Percentiles rank a stretch among this genome's conserved stretches.
These are phyloP conservation scores for Antheraea mylitta DNA, from an alignment of 1,140 invertebrate species.

Conservation along the genomic window DNA sequence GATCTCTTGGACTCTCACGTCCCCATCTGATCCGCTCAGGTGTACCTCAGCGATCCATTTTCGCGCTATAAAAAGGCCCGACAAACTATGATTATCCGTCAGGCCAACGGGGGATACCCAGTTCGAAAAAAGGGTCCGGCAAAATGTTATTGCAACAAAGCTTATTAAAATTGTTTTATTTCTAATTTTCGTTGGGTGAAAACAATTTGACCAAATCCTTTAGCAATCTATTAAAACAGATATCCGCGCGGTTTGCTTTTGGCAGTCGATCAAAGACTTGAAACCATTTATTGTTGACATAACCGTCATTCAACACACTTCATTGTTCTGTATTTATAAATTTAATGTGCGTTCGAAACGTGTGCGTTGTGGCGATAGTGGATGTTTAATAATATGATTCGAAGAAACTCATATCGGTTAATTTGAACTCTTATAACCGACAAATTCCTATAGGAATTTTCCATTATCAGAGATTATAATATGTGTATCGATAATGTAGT, in stretches of 20 bases:
- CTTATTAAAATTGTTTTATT: not conserved
- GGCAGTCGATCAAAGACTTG: conserved; percentile 65
- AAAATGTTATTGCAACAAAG: not conserved
- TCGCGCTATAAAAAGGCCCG: too few species aligned
- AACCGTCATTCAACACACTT: conserved; percentile 43
- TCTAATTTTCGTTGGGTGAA: conserved; percentile 2
- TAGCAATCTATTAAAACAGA: conserved; percentile 23
- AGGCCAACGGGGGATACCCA: too few species aligned
- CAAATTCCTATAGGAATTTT: too few species aligned
- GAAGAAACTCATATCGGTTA: not conserved
- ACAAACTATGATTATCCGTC: too few species aligned
- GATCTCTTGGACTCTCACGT: too few species aligned
- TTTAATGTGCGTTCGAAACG: conserved; percentile 9
- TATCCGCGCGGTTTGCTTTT: conserved; percentile 39
- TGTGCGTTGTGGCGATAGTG: not conserved
- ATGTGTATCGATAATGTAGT: too few species aligned
- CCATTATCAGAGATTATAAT: too few species aligned
- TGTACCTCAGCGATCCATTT: too few species aligned
- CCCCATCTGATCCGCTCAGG: too few species aligned
- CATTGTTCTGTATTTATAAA: conserved; percentile 18
- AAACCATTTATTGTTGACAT: conserved; percentile 51
- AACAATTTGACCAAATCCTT: conserved; percentile 5
- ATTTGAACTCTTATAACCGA: too few species aligned
- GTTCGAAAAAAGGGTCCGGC: not conserved
- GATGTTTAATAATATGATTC: conserved; percentile 7